phyloP scores from a whole-genome alignment of 2,797 vertebrate genomes.

The Erithacus rubecula region DNA sequence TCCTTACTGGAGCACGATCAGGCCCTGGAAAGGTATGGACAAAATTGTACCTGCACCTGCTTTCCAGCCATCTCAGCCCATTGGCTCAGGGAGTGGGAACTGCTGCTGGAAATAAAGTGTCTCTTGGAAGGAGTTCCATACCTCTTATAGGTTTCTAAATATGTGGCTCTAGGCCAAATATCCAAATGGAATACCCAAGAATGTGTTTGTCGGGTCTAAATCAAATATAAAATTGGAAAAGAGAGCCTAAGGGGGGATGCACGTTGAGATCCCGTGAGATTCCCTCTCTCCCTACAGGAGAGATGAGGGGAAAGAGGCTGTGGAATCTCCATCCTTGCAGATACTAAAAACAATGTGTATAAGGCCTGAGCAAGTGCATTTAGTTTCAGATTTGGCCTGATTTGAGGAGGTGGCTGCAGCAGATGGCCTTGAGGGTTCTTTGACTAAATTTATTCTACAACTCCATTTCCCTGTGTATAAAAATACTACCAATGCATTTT shows the following conservation, averaged over 20 bases:
- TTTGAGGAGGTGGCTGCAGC: neutral
- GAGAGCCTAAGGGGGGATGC: neutral
- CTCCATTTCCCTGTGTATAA: neutral
- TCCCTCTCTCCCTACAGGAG: neutral
- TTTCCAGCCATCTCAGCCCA: neutral
- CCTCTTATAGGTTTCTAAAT: neutral
- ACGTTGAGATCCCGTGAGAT: neutral
- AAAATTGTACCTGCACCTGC: neutral
- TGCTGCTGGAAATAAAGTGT: neutral
- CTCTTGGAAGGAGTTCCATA: neutral
- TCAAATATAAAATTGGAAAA: neutral
- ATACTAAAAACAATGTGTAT: neutral
- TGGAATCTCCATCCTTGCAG: neutral
- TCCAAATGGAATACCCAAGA: neutral
- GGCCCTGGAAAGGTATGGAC: neutral
- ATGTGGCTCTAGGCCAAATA: neutral
- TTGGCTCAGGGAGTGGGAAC: neutral
- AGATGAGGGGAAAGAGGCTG: neutral
- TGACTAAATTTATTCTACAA: neutral
- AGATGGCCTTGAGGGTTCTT: neutral
- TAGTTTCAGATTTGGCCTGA: neutral
- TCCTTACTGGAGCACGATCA: neutral
- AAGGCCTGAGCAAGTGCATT: neutral
- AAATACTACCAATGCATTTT: neutral
- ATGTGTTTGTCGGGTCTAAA: neutral